Base-by-base conservation (phyloP, 2,888 invertebrate genomes). In the Odontomyia ornata region DNA sequence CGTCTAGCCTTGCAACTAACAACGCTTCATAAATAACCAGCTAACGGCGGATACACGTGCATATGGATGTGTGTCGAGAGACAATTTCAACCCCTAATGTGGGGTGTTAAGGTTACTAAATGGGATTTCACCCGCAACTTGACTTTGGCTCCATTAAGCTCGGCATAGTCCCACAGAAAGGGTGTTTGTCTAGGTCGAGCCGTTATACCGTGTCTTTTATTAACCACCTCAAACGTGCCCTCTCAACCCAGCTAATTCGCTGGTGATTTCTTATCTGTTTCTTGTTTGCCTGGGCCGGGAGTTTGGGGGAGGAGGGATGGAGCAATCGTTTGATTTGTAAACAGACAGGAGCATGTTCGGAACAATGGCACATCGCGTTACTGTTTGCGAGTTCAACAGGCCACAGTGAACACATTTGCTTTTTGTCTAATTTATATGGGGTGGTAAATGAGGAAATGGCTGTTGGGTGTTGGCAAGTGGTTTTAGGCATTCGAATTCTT, bases 151-250 rank as follows among this genome's bases (percentile, higher is more conserved):
- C 3, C 9, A 9, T 36, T 36, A 5, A 15, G 52, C n/a, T 52
- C 9, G 60, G 23, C 25, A 60, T 23, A 11, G 36, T 9, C 36
- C 21, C 23, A 13, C 21, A 25, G 47, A 69, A 25, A 5, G 25
- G 30, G 69, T 47, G 73, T 36, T 73, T 36, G 57, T 73, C 73
- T 73, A 72, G 72, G 73, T 73, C 73, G 60, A n/a, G n/a, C 18
- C 73, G 60, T 57, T 57, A 60, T 21, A 56, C 60, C 43, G 47
- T 69, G 69, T 15, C 21, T 13, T 15, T 25, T 47, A 47, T 46
- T 69, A 69, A 25, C 69, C 69, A 25, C 69, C 27, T 47, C n/a
- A n/a, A 69, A 23, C 15, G 2, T 13, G 11, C 69, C n/a, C 69
- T 28, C 11, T 36, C 47, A 23, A 23, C n/a, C n/a, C 46, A 25